Percentiles rank a stretch among this genome's conserved stretches.
Evolutionary conservation across 2,888 invertebrate species (phyloP).

Genomic region (Stenodema calcarata): DNA sequence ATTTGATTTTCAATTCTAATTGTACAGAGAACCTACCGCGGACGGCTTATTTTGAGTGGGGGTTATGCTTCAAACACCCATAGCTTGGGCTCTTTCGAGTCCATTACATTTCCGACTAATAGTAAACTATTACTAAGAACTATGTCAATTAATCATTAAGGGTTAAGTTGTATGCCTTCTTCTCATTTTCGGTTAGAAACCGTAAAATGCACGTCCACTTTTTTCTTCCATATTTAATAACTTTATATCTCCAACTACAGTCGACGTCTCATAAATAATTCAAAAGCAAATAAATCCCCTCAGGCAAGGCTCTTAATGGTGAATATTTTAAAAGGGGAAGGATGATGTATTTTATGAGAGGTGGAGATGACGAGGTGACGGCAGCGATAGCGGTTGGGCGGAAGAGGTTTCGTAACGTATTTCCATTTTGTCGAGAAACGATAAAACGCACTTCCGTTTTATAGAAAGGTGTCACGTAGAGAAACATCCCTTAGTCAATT

Average conservation of each 20-base stretch:
- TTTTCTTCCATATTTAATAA: background rate
- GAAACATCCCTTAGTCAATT: background rate
- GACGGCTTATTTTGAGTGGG: too few relatives aligned
- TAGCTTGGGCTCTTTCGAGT: too few relatives aligned
- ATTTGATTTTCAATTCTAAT: too few relatives aligned
- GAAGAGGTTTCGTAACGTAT: background rate
- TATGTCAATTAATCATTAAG: too few relatives aligned
- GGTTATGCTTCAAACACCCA: too few relatives aligned
- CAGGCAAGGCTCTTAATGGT: slow-evolving; percentile 17
- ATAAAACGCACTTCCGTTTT: background rate
- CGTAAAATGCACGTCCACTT: background rate
- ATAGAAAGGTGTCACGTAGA: background rate
- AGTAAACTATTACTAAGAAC: too few relatives aligned
- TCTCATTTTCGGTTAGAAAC: background rate
- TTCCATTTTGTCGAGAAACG: slow-evolving; percentile 3
- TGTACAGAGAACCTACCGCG: too few relatives aligned
- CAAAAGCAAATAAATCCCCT: slow-evolving; percentile 17
- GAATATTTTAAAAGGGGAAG: background rate
- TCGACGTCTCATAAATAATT: slow-evolving; percentile 5
- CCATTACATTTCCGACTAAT: too few relatives aligned
- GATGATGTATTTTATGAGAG: background rate
- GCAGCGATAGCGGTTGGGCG: background rate
- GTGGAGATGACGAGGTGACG: background rate
- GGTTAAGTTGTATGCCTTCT: background rate
- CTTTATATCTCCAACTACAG: background rate